Conservation (phyloP, 2,888 invertebrate species). For the Papilio demoleus region DNA sequence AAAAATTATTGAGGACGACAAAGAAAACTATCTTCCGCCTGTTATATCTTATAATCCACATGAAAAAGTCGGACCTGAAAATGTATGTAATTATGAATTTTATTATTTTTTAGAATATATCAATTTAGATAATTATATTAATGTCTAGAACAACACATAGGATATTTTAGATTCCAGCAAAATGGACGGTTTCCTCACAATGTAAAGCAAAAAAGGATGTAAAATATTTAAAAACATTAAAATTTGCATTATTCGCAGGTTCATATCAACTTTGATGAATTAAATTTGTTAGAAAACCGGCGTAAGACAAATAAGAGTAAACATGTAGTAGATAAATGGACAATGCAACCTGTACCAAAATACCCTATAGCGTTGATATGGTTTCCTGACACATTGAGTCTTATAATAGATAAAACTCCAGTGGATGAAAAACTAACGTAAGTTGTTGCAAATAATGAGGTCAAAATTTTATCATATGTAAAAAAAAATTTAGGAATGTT, state of each 20-base stretch:
- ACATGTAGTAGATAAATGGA: conserved; percentile 25
- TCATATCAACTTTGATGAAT: conserved; percentile 15
- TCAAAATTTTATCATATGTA: no score
- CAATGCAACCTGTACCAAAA: conserved; percentile 47
- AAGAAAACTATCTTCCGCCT: conserved; percentile 51
- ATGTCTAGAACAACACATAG: no score
- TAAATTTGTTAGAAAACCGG: neutral
- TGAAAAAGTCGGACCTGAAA: conserved; percentile 53
- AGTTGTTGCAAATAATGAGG: conserved; percentile 27
- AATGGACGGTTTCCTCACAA: no score
- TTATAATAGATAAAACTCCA: conserved; percentile 52
- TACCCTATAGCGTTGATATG: conserved; percentile 54
- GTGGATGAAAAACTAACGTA: conserved; percentile 53
- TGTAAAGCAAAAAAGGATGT: no score
- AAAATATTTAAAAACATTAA: neutral
- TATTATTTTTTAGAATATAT: no score
- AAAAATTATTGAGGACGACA: conserved; percentile 14
- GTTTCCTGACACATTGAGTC: conserved; percentile 52
- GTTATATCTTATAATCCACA: conserved; percentile 56
- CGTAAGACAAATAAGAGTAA: neutral
- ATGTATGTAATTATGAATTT: conserved; percentile 48
- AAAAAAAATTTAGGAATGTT: no score
- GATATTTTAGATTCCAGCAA: no score
- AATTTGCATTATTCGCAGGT: conserved; percentile 7
- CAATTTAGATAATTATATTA: no score